Evolutionary conservation across 2,888 invertebrate species (phyloP).

Genomic region (Lasius platythorax): DNA sequence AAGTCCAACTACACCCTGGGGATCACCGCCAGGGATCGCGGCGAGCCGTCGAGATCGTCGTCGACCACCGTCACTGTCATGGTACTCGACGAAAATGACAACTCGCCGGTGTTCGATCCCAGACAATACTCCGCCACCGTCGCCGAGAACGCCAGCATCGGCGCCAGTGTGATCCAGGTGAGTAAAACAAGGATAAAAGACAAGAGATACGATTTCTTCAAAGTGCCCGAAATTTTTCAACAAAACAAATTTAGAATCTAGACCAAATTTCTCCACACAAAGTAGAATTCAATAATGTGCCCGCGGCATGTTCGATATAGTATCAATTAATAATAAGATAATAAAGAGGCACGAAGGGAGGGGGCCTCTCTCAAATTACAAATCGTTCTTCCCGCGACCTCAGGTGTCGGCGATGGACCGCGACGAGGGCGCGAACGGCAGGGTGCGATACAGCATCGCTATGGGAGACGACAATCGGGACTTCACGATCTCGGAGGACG

Average conservation of each 20-base stretch:
- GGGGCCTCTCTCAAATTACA: not conserved
- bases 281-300: not conserved
- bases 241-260: not conserved
- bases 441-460: constrained; percentile 95
- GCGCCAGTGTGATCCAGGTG: constrained; percentile 95
- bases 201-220: not conserved
- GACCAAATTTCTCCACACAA: not conserved
- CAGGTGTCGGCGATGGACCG: constrained; percentile 96
- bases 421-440: constrained; percentile 96
- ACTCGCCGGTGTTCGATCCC: constrained; percentile 95
- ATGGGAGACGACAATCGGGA: constrained; percentile 96
- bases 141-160: constrained; percentile 97
- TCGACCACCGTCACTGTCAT: constrained; percentile 90
- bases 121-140: constrained; percentile 96
- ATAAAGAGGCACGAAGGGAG: not conserved
- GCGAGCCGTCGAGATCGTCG: constrained; percentile 92
- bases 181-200: not conserved
- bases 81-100: constrained; percentile 96
- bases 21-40: constrained; percentile 95
- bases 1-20: constrained; percentile 91
- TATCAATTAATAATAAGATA: not conserved
- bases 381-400: not conserved
- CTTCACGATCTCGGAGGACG: constrained; percentile 96
- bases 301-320: not conserved
- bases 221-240: not conserved